Conservation (phyloP, 2,113 vertebrate species). For the Parotia lawesii region DNA sequence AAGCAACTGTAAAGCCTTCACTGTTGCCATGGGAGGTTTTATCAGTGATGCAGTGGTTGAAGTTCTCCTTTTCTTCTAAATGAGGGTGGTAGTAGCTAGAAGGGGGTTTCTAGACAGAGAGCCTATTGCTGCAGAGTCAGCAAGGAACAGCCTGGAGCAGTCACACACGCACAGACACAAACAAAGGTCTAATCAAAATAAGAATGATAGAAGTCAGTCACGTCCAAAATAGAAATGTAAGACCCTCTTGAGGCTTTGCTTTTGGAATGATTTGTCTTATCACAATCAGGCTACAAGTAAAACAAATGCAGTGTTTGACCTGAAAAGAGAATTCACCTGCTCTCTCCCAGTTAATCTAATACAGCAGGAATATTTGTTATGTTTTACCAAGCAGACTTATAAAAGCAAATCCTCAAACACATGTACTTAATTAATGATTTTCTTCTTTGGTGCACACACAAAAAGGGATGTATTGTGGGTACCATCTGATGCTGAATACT, state of each 20-base stretch:
- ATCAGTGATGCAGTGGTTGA: slow-evolving; percentile 71
- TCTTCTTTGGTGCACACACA: not conserved
- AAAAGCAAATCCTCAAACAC: not conserved
- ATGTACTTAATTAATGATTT: not conserved
- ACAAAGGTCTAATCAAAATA: not conserved
- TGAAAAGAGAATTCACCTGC: not conserved
- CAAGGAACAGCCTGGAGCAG: not conserved
- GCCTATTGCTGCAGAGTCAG: not conserved
- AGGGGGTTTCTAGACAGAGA: slow-evolving; percentile 32
- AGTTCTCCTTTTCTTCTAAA: slow-evolving; percentile 67
- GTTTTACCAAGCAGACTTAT: not conserved
- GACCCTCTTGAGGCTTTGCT: not conserved
- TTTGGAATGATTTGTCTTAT: not conserved
- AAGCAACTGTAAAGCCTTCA: slow-evolving; percentile 77
- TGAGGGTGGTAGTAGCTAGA: slow-evolving; percentile 29
- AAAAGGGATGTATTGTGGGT: not conserved
- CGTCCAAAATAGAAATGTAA: not conserved
- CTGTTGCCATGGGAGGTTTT: slow-evolving; percentile 77
- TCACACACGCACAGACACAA: not conserved
- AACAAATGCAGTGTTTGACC: not conserved
- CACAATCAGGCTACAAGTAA: not conserved
- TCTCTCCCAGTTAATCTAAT: not conserved
- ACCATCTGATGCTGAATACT: not conserved
- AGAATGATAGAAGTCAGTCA: not conserved
- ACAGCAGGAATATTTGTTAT: not conserved